Percentiles rank a stretch among this genome's conserved stretches.
Conservation (phyloP, 2,113 vertebrate genomes). For the human region GRCh38 chr1:162191001-162191500, state of each 20-base stretch:
- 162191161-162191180: not conserved
- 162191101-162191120: fast-evolving
- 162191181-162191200: not conserved
- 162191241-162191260: not conserved
- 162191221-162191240: not conserved
- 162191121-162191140: not conserved
- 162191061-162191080: not conserved
- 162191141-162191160: not conserved
- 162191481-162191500: not conserved
- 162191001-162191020: not conserved
- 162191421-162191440: not conserved
- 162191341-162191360: not conserved
- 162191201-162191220: fast-evolving
- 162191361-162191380: not conserved
- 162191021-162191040: not conserved
- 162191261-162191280: not conserved
- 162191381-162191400: not conserved
- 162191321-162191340: not conserved
- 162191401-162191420: not conserved
- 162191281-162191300: not conserved
- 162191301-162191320: not conserved
- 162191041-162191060: not conserved
- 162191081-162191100: not conserved
- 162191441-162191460: not conserved
- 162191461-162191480: not conserved